Conservation (phyloP, 2,888 invertebrate genomes). For the Panorpa germanica region DNA sequence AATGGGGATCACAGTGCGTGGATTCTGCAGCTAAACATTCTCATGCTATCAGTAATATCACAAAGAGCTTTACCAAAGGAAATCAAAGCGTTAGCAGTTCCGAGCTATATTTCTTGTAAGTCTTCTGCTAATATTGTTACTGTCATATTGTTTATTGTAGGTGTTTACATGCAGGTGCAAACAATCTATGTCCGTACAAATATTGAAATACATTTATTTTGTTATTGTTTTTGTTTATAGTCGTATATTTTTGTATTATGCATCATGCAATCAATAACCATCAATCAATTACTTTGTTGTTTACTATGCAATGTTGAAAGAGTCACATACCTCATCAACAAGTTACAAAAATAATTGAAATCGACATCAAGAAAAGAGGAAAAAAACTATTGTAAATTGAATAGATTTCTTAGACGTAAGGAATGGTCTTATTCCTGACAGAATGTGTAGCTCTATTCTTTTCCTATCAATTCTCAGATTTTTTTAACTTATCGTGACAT, state of each 20-base stretch:
- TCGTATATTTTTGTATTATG: constrained; percentile 19
- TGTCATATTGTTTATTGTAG: constrained; percentile 3
- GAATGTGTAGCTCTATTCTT: too few relatives aligned
- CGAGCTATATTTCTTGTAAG: constrained; percentile 37
- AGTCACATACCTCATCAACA: too few relatives aligned
- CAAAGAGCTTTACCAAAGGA: neutral
- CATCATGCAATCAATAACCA: constrained; percentile 25
- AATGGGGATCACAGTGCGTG: constrained; percentile 19
- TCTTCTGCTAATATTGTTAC: constrained; percentile 11
- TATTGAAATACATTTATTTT: constrained; percentile 2
- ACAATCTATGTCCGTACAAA: constrained; percentile 6
- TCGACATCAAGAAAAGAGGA: too few relatives aligned
- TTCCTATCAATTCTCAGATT: too few relatives aligned
- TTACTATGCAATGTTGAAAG: too few relatives aligned
- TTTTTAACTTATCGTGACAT: too few relatives aligned
- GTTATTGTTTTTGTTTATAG: constrained; percentile 6
- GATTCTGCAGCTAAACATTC: constrained; percentile 16
- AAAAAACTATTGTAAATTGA: too few relatives aligned
- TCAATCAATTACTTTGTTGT: too few relatives aligned
- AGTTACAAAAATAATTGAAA: too few relatives aligned
- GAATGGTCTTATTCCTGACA: too few relatives aligned
- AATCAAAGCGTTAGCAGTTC: constrained; percentile 26
- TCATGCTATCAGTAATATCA: neutral
- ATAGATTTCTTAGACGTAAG: too few relatives aligned
- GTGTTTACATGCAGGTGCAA: constrained; percentile 1